Base-by-base conservation (phyloP, 1,140 invertebrate species). In the Drosophila busckii region DNA sequence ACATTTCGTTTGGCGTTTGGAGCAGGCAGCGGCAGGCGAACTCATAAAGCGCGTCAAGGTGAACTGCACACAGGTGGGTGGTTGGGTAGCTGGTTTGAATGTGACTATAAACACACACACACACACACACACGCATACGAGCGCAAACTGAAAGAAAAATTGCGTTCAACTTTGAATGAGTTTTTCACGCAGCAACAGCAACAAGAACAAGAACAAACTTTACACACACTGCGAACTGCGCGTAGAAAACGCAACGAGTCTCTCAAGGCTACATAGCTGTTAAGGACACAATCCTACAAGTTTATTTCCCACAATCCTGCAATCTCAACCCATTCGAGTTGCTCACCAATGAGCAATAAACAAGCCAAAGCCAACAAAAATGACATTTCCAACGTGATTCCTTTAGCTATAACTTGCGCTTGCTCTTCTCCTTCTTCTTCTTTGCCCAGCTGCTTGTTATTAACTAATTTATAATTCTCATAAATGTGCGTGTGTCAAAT, bases 121-220 rank as follows among this genome's bases (percentile, higher is more conserved):
- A 26, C 25, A 12, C 19, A 31, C 29, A 29, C 17, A 8, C 29
- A 31, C 26, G 15, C 15, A n/a, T 4, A 10, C 22, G 12, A 44
- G 26, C 40, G 29, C 31, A 35, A 55, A 20, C 17, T 35, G 45
- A 58, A 71, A 80, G 73, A 78, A 78, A 78, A 78, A 78, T 76
- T 76, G 67, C 66, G 61, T 67, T 78, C 53, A 76, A 76, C 31
- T 76, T 78, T 78, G 67, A 78, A 76, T 78, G 71, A 76, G 71
- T 71, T 76, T 78, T 52, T 25, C 64, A 63, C 50, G 52, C 52
- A 63, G 52, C 58, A 63, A 35, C 49, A n/a, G n/a, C n/a, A n/a
- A n/a, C 50, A 50, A 58, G 38, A 40, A 42, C 48, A 23, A 38
- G 45, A 25, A 28, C 26, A 20, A 50, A 35, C 19, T 15, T 31